phyloP scores from a whole-genome alignment of 1,140 invertebrate genomes.

The Philotrypesis tridentata region DNA sequence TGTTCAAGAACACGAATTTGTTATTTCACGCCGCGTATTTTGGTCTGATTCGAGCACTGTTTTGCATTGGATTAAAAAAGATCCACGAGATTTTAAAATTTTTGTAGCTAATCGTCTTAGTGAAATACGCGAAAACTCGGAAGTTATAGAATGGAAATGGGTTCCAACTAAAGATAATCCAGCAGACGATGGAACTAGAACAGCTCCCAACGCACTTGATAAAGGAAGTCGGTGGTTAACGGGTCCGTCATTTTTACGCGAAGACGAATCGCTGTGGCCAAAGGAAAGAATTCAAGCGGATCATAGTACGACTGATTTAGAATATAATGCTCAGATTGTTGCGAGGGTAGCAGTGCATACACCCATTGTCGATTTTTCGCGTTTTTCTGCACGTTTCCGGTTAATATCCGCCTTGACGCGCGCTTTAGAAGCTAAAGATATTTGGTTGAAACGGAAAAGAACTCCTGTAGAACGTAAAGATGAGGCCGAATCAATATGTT shows the following conservation, averaged over 20 bases:
- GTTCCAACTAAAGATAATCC: no score
- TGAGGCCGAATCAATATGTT: background rate
- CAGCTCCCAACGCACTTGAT: background rate
- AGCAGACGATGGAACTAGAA: background rate
- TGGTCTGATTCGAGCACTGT: slow-evolving; percentile 31
- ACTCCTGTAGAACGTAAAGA: background rate
- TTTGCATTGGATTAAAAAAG: no score
- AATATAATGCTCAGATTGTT: background rate
- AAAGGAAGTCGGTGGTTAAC: background rate
- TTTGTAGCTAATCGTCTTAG: no score
- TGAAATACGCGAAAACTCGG: no score
- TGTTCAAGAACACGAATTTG: slow-evolving; percentile 16
- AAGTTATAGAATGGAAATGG: no score
- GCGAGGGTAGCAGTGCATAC: background rate
- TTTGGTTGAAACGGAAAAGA: background rate
- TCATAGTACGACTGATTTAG: background rate
- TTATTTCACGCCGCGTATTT: background rate
- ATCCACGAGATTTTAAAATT: no score
- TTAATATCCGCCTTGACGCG: background rate
- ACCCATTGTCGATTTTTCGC: background rate
- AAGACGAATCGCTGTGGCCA: background rate
- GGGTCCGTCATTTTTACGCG: background rate
- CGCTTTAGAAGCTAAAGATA: background rate
- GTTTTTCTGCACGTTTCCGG: no score
- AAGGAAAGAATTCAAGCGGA: background rate